Percentiles rank a stretch among this genome's conserved stretches.
Evolutionary conservation across 2,888 invertebrate genomes (phyloP).

Genomic region (Cancer borealis): DNA sequence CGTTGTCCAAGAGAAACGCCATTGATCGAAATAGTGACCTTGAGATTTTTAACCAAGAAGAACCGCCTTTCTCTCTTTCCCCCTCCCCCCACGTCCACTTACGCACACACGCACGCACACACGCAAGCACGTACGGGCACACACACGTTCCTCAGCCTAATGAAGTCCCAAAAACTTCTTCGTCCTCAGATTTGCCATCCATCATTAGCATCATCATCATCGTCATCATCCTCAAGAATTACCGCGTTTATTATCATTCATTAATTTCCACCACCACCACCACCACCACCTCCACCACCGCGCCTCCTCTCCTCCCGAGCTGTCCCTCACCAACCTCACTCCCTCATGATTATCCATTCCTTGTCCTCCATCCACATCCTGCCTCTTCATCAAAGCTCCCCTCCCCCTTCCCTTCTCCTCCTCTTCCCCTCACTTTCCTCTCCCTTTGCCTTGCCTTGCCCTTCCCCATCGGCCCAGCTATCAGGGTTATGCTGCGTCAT

Average conservation of each 20-base stretch:
- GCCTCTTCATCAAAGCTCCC: neutral
- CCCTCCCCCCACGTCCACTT: neutral
- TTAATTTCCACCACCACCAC: neutral
- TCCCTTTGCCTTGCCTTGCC: neutral
- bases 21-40: neutral
- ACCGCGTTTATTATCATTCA: neutral
- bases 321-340: neutral
- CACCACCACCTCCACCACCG: neutral
- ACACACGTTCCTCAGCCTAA: neutral
- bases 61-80: neutral
- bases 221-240: neutral
- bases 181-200: neutral
- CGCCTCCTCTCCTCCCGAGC: no score
- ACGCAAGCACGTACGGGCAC: neutral
- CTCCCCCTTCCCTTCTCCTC: neutral
- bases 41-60: neutral
- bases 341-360: neutral
- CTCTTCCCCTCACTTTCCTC: neutral
- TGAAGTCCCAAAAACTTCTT: neutral
- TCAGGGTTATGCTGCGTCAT: neutral
- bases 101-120: slow-evolving; percentile 14
- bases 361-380: neutral
- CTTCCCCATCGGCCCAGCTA: neutral
- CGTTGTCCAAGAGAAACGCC: neutral
- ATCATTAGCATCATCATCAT: neutral